Evolutionary conservation across 2,888 invertebrate species (phyloP).

Genomic region (Chloroclysta siterata): DNA sequence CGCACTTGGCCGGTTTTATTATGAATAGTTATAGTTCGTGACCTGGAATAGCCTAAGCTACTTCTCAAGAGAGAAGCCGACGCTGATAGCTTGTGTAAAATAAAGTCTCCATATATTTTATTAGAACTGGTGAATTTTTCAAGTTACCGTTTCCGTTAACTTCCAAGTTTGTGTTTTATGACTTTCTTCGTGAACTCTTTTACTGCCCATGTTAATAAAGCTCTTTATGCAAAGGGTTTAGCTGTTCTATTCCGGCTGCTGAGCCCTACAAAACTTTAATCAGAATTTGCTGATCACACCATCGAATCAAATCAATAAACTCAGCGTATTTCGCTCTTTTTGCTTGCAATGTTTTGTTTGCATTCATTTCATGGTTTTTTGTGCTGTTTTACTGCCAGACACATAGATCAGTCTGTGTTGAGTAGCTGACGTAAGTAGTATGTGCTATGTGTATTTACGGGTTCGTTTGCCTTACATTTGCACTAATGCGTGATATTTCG

Average conservation of each 20-base stretch:
- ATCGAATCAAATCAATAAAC: neutral
- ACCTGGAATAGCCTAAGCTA: too few species aligned
- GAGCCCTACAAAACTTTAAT: neutral
- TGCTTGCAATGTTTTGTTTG: neutral
- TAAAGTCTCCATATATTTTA: neutral
- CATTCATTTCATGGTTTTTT: neutral
- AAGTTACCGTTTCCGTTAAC: neutral
- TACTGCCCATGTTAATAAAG: neutral
- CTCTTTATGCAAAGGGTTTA: constrained; percentile 1
- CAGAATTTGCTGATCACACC: neutral
- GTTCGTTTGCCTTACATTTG: constrained; percentile 61
- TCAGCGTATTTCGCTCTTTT: neutral
- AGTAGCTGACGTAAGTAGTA: constrained; percentile 26
- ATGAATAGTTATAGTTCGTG: too few species aligned
- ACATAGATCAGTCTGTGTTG: constrained; percentile 20
- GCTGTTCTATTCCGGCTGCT: neutral
- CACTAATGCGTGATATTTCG: constrained; percentile 70
- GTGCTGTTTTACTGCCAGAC: constrained; percentile 12
- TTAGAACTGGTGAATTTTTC: neutral
- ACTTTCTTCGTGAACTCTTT: constrained; percentile 8
- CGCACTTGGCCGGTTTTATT: too few species aligned
- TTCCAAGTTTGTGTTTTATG: constrained; percentile 3
- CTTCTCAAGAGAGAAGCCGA: too few species aligned
- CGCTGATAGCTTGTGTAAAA: neutral
- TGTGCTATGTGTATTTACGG: constrained; percentile 42